Conservation (phyloP, 2,113 vertebrate species). For the Stigmatopora argus region DNA sequence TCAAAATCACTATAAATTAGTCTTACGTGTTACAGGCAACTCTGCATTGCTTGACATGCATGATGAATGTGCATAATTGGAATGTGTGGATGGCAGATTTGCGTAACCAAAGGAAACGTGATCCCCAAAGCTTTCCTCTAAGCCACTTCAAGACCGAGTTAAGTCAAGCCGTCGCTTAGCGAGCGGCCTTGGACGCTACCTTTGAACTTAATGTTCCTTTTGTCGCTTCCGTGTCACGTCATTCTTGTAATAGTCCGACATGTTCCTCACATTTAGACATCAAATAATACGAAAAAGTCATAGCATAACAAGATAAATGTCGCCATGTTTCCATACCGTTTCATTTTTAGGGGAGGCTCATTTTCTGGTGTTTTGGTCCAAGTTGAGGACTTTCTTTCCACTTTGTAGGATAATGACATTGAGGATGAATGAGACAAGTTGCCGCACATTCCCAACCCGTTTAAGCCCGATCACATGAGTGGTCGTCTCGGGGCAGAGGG, state of each 20-base stretch:
- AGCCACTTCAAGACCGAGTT: slow-evolving; percentile 39
- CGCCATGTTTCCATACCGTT: too few species aligned
- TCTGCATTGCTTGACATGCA: slow-evolving; percentile 1
- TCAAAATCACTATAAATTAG: not conserved
- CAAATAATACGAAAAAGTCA: too few species aligned
- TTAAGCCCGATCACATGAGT: slow-evolving; percentile 58
- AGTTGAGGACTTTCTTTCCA: not conserved
- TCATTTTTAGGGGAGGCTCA: too few species aligned
- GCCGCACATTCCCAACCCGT: slow-evolving; percentile 7
- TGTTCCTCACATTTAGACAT: not conserved
- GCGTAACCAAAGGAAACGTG: slow-evolving; percentile 32
- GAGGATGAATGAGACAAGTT: not conserved
- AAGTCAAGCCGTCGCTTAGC: slow-evolving; percentile 19
- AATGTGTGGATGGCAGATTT: slow-evolving; percentile 42
- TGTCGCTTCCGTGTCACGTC: slow-evolving; percentile 14
- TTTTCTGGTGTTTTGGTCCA: too few species aligned
- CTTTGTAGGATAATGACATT: not conserved
- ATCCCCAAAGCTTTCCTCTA: slow-evolving; percentile 29
- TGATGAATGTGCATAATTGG: slow-evolving; percentile 24
- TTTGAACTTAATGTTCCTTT: slow-evolving; percentile 49
- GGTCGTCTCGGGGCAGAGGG: slow-evolving; percentile 31
- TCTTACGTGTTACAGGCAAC: not conserved
- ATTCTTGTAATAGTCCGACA: too few species aligned
- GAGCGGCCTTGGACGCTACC: slow-evolving; percentile 2
- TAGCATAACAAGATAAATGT: too few species aligned